phyloP scores from a whole-genome alignment of 2,113 vertebrate genomes.

The Chitala chitala region DNA sequence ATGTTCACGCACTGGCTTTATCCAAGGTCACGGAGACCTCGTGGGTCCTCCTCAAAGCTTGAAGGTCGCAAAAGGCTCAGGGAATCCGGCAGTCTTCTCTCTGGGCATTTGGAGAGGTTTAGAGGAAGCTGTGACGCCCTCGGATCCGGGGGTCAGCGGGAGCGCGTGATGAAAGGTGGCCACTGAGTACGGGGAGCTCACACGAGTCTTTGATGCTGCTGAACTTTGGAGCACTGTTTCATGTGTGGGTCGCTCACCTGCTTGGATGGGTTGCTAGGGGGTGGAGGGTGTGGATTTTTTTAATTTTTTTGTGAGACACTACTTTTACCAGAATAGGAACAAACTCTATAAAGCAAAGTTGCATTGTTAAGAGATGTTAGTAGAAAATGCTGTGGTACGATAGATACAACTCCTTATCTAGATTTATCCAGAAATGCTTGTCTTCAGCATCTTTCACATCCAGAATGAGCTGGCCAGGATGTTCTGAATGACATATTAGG shows the following conservation, averaged over 20 bases:
- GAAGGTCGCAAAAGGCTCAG: background rate
- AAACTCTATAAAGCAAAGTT: too few species aligned
- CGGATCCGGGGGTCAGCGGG: background rate
- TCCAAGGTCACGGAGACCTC: too few species aligned
- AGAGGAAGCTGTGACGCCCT: background rate
- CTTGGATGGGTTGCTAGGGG: background rate
- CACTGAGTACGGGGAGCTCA: constrained; percentile 7
- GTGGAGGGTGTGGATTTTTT: constrained; percentile 18
- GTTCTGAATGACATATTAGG: too few species aligned
- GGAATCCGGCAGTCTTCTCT: background rate
- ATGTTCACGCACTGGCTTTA: too few species aligned
- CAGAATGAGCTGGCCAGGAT: too few species aligned
- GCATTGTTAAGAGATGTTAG: too few species aligned
- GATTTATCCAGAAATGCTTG: too few species aligned
- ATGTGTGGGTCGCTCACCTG: background rate
- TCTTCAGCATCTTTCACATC: too few species aligned
- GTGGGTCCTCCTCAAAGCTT: too few species aligned
- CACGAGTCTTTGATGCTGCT: constrained; percentile 36
- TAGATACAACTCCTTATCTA: too few species aligned
- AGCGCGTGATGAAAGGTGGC: background rate
- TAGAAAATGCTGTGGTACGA: too few species aligned
- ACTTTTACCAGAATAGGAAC: too few species aligned
- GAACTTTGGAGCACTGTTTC: constrained; percentile 21
- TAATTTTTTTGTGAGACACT: constrained; percentile 27
- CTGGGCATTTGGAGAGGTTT: background rate